Base-by-base conservation (phyloP, 2,113 vertebrate genomes). In the Thunnus maccoyii region DNA sequence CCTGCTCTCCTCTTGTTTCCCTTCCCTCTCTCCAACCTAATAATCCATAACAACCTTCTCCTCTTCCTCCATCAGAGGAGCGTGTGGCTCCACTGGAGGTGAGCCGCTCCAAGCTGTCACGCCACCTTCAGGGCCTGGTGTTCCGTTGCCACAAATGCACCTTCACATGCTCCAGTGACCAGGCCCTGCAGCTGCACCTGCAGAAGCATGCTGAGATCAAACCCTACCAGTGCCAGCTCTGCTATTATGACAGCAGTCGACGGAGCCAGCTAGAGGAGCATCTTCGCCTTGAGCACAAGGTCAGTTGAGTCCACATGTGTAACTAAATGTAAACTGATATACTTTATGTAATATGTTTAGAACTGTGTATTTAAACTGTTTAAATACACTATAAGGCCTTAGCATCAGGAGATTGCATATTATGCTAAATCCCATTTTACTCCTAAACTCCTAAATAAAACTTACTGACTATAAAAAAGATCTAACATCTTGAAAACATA, bases 141-240 rank as follows among this genome's bases (percentile, higher is more conserved):
- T 99, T 99, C 93, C 97, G 97, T 80, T 99, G 98, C 91, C 97
- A 98, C 94, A 97, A 97, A 93, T 99, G 98, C 94, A 99, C 98
- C 83, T 99, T 99, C 94, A 99, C 97, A 82, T 99, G 98, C 95
- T 99, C 98, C 92, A 99, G 96, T 64, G 97, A 98, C 57, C 97
- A 97, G 91, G 96, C 94, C 84, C 95, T 99, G 88, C 97, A 98
- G 95, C 96, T 96, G 69, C 98, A 99, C 95, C 95, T 98, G 89
- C 96, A 96, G 92, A 99, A 99, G 95, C 98, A 99, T 91, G 96
- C 96, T 76, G 97, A 98, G 93, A 93, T 97, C 83, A 98, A 96
- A 93, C 98, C 98, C 65, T 99, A 99, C 93, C 97, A 98, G 92
- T 99, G 98, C 93, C 97, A 98, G 90, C 97, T 99, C 88, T 99